Percentiles rank a stretch among this genome's conserved stretches.
Conservation (phyloP, 2,797 vertebrate genomes). For the Hapalemur alaotrensis region DNA sequence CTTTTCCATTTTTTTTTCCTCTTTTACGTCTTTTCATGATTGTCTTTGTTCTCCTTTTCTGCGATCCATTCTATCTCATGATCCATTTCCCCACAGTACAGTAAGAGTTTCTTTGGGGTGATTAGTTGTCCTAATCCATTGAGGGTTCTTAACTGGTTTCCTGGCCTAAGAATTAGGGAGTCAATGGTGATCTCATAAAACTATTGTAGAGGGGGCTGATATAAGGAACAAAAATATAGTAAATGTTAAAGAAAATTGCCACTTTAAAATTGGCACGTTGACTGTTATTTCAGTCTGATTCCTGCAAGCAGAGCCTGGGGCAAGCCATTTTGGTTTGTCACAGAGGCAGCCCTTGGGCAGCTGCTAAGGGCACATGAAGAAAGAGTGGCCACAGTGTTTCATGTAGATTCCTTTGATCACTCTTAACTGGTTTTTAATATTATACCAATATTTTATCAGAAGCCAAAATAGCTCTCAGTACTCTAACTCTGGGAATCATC, state of each 20-base stretch:
- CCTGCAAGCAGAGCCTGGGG: neutral
- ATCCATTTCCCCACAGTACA: neutral
- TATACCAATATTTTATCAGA: constrained; percentile 53
- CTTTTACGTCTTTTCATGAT: neutral
- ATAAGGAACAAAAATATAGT: neutral
- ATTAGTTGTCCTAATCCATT: neutral
- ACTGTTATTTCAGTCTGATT: constrained; percentile 46
- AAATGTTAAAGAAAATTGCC: neutral
- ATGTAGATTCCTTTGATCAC: constrained; percentile 54
- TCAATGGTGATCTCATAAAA: neutral
- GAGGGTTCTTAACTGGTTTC: neutral
- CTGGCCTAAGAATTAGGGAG: neutral
- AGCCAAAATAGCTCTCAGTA: constrained; percentile 31
- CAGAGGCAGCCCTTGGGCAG: constrained; percentile 8
- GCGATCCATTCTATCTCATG: neutral
- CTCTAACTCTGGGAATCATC: neutral
- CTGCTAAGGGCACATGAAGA: neutral
- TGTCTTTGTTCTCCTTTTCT: neutral
- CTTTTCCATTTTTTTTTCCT: constrained; percentile 36
- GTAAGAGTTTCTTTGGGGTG: neutral
- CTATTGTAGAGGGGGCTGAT: neutral
- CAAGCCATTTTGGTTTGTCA: constrained; percentile 34
- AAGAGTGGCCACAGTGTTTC: neutral
- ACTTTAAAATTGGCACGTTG: neutral
- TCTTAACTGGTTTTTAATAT: constrained; percentile 56